Base-by-base conservation (phyloP, 37 sponge, comb jelly and placozoan genomes). In the Agelas oroides region DNA sequence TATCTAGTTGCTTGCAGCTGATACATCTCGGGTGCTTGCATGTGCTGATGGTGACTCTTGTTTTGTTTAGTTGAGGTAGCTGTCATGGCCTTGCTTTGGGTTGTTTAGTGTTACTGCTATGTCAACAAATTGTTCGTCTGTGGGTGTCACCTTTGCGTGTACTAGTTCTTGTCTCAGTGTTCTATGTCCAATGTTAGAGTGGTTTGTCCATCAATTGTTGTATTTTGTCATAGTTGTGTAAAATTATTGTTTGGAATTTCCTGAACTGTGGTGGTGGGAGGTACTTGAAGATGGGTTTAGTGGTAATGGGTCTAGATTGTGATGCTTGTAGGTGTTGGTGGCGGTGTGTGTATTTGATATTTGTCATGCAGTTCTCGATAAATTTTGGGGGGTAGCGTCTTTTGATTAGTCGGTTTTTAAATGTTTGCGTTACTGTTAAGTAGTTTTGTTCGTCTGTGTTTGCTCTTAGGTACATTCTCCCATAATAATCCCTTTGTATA, bases 401-500 rank as follows among this genome's bases (percentile, higher is more conserved):
- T 1, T 57, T 53, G 5, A 13, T 27, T 33, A 82, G 83, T 30
- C 83, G 8, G 11, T 39, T 32, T 57, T 27, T 70, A 62, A 82
- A 82, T 2, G 2, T 38, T 24, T 82, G 12, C 23, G 52, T 8
- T 2, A 11, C 13, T 33, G 53, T 37, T 2, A 59, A 25, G 63
- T 71, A 82, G 57, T 39, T 58, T 6, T 82, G 62, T 32, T 46
- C 13, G 1, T 5, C 1, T 18, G 83, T 24, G 25, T 82, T 82
- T 19, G 73, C 59, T 0, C 83, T 37, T 59, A 82, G 3, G 53
- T 82, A 27, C 72, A 70, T 67, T 84, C 85, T 52, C 76, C 76
- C 19, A 60, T 12, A 23, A 84, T 41, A 0, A 84, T 1, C 1
- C 75, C 74, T 39, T 84, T 74, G 39, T 23, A 55, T 5, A 53